Evolutionary conservation across 2,113 vertebrate species (phyloP).

Genomic region (Delphinapterus leucas): DNA sequence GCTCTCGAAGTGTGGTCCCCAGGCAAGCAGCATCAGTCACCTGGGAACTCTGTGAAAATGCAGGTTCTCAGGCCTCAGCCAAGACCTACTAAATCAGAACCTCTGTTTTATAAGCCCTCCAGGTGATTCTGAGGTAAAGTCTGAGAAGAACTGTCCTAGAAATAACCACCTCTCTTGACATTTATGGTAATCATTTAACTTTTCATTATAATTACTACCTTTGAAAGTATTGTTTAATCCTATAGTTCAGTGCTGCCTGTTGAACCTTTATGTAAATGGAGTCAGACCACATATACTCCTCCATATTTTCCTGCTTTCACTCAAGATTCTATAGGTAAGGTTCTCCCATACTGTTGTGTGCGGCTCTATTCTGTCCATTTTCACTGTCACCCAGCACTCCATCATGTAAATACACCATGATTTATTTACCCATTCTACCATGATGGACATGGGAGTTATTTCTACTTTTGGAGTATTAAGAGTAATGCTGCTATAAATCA

Average conservation of each 20-base stretch:
- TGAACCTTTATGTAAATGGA: not conserved
- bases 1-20: not conserved
- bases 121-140: not conserved
- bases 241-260: not conserved
- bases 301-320: not conserved
- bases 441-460: not conserved
- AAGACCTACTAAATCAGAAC: not conserved
- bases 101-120: not conserved
- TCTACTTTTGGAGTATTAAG: not conserved
- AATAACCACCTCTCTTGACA: not conserved
- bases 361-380: not conserved
- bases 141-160: not conserved
- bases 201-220: not conserved
- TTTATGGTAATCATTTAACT: not conserved
- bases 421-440: not conserved
- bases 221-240: not conserved
- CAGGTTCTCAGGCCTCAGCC: not conserved
- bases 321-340: not conserved
- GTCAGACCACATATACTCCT: not conserved
- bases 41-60: not conserved
- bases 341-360: not conserved
- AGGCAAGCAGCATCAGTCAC: not conserved
- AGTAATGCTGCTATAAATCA: not conserved
- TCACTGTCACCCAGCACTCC: not conserved
- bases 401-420: not conserved